Evolutionary conservation across 1,140 invertebrate genomes (phyloP).

Genomic region (Drosophila malerkotliana): DNA sequence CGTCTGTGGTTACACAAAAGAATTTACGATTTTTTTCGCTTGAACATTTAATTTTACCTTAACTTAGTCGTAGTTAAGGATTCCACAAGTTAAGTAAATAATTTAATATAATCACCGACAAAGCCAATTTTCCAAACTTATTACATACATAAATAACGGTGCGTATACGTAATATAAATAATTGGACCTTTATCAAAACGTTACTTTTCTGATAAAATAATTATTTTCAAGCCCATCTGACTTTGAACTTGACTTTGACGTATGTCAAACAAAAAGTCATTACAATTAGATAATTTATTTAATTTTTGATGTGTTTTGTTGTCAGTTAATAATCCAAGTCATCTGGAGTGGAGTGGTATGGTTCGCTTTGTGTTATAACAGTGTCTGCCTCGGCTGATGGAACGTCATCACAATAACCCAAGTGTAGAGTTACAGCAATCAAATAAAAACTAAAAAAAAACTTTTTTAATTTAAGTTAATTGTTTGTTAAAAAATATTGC

Average conservation of each 20-base stretch:
- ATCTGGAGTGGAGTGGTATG: constrained; percentile 39
- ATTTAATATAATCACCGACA: too few species aligned
- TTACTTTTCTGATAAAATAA: not conserved
- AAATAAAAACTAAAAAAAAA: constrained; percentile 20
- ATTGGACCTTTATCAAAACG: too few species aligned
- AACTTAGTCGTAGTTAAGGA: too few species aligned
- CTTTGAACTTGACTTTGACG: not conserved
- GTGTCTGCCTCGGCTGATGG: constrained; percentile 41
- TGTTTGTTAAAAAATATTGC: too few species aligned
- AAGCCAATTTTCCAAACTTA: too few species aligned
- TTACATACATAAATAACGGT: not conserved
- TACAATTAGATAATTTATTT: constrained; percentile 11
- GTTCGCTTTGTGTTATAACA: constrained; percentile 63
- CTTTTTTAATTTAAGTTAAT: too few species aligned
- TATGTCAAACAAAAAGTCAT: not conserved
- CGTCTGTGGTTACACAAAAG: too few species aligned
- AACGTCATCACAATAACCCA: constrained; percentile 39
- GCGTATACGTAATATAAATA: not conserved
- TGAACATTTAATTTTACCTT: too few species aligned
- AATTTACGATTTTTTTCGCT: too few species aligned
- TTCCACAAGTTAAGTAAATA: too few species aligned
- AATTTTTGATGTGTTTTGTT: not conserved
- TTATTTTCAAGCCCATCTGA: not conserved
- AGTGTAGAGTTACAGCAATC: constrained; percentile 22
- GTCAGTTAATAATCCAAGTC: constrained; percentile 38